A percentile compares a stretch with the other conserved stretches of the same genome.
These are phyloP conservation scores for Schizopygopsis pylzovi DNA, from an alignment of 2,797 vertebrate species.

Conservation along the genomic window DNA sequence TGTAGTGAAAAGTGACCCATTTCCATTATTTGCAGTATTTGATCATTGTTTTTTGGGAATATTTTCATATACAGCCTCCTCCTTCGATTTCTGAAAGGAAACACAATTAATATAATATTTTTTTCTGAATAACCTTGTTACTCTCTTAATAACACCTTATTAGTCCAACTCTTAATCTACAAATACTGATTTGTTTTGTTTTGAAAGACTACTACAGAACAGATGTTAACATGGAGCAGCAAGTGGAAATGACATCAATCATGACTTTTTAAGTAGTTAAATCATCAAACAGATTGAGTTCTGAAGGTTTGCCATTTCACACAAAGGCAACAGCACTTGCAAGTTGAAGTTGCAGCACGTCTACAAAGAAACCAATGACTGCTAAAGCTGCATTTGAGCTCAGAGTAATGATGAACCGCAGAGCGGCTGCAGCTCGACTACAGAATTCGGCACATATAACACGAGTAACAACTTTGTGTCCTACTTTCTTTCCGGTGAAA, in stretches of 20 bases:
- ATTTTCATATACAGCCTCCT: background rate
- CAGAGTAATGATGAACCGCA: background rate
- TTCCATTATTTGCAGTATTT: background rate
- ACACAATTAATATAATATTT: background rate
- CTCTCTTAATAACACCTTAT: background rate
- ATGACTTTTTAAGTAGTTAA: background rate
- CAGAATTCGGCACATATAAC: background rate
- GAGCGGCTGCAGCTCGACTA: background rate
- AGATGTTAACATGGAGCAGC: background rate
- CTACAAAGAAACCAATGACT: background rate
- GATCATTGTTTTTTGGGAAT: background rate
- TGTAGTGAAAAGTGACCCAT: no score
- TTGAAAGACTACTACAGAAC: background rate
- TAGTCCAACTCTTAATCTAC: background rate
- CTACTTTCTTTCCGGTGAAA: background rate
- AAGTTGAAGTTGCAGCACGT: background rate
- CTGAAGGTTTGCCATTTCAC: background rate
- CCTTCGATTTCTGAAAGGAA: background rate
- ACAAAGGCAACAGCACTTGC: background rate
- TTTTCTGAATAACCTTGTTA: background rate
- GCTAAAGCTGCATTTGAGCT: background rate
- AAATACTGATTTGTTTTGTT: background rate
- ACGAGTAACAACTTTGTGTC: background rate
- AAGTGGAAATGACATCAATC: background rate
- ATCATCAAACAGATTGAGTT: background rate